Percentiles rank a stretch among this genome's conserved stretches.
Evolutionary conservation across 2,113 vertebrate genomes (phyloP).

Genomic region (Harpagus bidentatus): DNA sequence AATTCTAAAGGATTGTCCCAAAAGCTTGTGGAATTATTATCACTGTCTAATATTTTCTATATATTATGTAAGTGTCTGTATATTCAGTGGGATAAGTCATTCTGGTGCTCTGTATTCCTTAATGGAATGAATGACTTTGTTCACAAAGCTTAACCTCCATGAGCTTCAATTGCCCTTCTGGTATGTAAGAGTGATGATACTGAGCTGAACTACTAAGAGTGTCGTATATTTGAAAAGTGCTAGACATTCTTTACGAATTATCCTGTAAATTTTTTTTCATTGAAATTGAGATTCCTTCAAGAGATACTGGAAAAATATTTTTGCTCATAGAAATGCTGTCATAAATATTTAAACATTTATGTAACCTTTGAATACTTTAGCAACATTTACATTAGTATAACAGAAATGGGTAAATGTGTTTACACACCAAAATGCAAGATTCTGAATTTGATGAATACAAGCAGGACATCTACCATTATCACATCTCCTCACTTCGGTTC

Average conservation of each 20-base stretch:
- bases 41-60: not conserved
- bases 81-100: not conserved
- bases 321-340: not conserved
- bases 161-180: not conserved
- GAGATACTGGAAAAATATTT: not conserved
- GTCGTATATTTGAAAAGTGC: not conserved
- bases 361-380: slow-evolving; percentile 17
- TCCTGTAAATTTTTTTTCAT: not conserved
- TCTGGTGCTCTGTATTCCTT: not conserved
- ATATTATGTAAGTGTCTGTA: not conserved
- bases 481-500: not conserved
- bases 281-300: not conserved
- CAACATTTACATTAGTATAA: not conserved
- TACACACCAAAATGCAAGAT: not conserved
- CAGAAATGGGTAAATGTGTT: not conserved
- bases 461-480: not conserved
- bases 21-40: not conserved
- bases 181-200: not conserved
- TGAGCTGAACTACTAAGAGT: not conserved
- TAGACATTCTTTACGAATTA: not conserved
- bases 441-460: not conserved
- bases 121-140: not conserved
- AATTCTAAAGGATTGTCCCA: not conserved
- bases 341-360: slow-evolving; percentile 27
- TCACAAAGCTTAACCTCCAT: not conserved